Conservation (phyloP, 1,140 invertebrate species). For the Chrysomallon squamiferum region DNA sequence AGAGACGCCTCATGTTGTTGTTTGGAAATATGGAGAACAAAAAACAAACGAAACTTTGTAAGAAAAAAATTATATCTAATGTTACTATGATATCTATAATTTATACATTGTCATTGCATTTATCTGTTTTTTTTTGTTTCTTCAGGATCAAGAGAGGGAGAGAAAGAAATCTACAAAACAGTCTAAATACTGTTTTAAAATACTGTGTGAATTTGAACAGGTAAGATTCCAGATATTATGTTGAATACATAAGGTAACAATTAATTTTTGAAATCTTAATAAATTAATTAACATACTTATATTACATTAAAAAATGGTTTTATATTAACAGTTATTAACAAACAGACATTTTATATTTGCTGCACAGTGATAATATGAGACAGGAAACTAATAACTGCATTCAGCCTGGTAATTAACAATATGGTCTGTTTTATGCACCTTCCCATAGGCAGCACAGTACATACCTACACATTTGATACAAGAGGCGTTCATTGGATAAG, state of each 20-base stretch:
- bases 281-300: background rate
- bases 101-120: background rate
- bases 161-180: background rate
- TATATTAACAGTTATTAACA: background rate
- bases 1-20: too few relatives aligned
- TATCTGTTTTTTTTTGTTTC: background rate
- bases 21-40: too few relatives aligned
- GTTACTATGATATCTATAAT: too few relatives aligned
- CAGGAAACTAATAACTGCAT: background rate
- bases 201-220: conserved; percentile 48
- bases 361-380: background rate
- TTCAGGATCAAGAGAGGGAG: background rate
- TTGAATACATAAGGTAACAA: background rate
- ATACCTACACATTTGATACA: too few relatives aligned
- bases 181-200: conserved; percentile 37
- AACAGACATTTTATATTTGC: background rate
- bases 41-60: too few relatives aligned
- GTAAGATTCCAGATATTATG: conserved; percentile 14
- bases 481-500: too few relatives aligned
- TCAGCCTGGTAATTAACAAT: background rate
- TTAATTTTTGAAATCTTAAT: background rate
- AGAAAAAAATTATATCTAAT: too few relatives aligned
- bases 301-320: background rate
- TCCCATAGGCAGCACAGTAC: too few relatives aligned
- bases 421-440: too few relatives aligned